A percentile compares a stretch with the other conserved stretches of the same genome.
Evolutionary conservation across 2,113 vertebrate species (phyloP).

Genomic region (Oncorhynchus tshawytscha): DNA sequence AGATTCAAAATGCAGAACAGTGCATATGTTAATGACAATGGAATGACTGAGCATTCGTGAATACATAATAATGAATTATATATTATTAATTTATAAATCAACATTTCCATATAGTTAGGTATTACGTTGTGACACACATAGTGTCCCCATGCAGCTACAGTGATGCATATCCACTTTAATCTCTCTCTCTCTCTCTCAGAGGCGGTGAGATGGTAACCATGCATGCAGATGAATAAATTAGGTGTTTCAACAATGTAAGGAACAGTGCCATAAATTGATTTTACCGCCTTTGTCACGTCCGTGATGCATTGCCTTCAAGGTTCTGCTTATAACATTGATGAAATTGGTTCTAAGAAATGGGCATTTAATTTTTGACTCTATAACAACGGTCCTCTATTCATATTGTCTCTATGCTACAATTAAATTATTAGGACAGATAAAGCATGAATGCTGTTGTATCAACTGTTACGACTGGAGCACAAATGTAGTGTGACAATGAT

Average conservation of each 20-base stretch:
- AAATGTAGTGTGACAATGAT: background rate
- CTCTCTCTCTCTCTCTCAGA: conserved; percentile 7
- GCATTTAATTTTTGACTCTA: conserved; percentile 59
- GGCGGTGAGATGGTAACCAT: conserved; percentile 5
- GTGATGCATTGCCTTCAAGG: conserved; percentile 43
- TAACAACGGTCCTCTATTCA: conserved; percentile 49
- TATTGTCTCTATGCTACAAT: conserved; percentile 39
- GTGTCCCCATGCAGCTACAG: background rate
- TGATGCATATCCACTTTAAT: background rate
- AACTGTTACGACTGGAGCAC: conserved; percentile 24
- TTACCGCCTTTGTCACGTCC: conserved; percentile 40
- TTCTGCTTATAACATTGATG: conserved; percentile 30
- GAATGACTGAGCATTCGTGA: no score
- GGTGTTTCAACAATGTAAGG: conserved; percentile 8
- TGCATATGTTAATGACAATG: no score
- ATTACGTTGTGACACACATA: background rate
- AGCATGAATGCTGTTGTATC: conserved; percentile 9
- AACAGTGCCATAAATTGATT: conserved; percentile 42
- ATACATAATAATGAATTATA: no score
- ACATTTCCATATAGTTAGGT: no score
- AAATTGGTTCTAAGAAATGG: conserved; percentile 42
- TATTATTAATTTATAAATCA: no score
- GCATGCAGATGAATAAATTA: conserved; percentile 40
- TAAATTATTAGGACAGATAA: conserved; percentile 8
- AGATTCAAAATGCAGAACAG: no score